phyloP scores from a whole-genome alignment of 2,113 vertebrate species.

The Nannobrachium achirus region DNA sequence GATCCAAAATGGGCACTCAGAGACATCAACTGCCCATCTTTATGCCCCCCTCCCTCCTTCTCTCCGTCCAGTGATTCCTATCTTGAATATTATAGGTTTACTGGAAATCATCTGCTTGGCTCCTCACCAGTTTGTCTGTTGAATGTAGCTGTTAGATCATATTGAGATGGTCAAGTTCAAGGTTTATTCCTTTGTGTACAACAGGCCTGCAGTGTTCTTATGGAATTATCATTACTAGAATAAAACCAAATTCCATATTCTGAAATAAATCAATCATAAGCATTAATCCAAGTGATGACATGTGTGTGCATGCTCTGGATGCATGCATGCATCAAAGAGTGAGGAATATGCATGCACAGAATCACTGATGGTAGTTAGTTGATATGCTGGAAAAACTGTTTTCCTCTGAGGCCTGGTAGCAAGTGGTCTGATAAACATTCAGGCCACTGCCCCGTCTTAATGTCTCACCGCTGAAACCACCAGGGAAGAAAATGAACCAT shows the following conservation, averaged over 20 bases:
- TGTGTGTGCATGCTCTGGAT: not conserved
- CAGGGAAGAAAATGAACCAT: not conserved
- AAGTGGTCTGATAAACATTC: conserved; percentile 11
- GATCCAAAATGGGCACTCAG: conserved; percentile 62
- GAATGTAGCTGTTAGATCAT: conserved; percentile 36
- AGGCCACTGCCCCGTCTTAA: not conserved
- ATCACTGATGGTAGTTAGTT: not conserved
- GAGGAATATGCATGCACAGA: not conserved
- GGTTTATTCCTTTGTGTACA: conserved; percentile 20
- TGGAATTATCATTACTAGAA: too few relatives aligned
- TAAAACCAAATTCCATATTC: too few relatives aligned
- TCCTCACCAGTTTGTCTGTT: conserved; percentile 41
- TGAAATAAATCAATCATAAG: conserved; percentile 9
- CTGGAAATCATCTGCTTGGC: conserved; percentile 53
- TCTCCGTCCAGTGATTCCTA: conserved; percentile 18
- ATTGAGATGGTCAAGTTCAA: conserved; percentile 42
- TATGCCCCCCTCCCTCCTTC: conserved; percentile 9
- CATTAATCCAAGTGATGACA: not conserved
- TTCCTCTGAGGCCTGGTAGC: not conserved
- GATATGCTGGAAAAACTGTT: not conserved
- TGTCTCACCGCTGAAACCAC: conserved; percentile 4
- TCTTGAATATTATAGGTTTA: conserved; percentile 44
- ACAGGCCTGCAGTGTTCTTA: not conserved
- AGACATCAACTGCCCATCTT: conserved; percentile 35
- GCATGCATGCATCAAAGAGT: not conserved